A percentile compares a stretch with the other conserved stretches of the same genome.
These are phyloP conservation scores for Telmatochromis sp. DNA, from an alignment of 2,113 vertebrate species.

Conservation along the genomic window DNA sequence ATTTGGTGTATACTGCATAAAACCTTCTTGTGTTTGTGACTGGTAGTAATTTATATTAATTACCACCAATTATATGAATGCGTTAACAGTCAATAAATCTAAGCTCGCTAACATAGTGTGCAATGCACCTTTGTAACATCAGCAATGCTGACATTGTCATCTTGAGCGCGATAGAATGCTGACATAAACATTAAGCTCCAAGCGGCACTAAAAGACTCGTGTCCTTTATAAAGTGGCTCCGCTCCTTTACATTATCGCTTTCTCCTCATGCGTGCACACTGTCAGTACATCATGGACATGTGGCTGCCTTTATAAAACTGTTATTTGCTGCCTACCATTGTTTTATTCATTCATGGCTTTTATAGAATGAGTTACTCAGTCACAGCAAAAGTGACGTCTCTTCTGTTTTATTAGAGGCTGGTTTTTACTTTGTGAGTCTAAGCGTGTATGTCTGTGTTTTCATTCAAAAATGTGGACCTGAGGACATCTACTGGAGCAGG, in stretches of 20 bases:
- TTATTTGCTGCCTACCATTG: neutral
- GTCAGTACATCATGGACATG: neutral
- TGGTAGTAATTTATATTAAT: neutral
- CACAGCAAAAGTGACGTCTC: neutral
- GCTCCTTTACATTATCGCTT: neutral
- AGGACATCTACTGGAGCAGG: neutral
- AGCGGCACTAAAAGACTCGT: neutral
- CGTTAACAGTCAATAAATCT: neutral
- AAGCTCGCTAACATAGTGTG: neutral
- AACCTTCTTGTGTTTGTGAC: neutral
- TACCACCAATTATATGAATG: neutral
- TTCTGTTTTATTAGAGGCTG: neutral
- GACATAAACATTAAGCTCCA: neutral
- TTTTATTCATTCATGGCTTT: neutral
- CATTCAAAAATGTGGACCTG: neutral
- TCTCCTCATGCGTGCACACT: neutral
- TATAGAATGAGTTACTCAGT: neutral
- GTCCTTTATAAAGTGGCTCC: neutral
- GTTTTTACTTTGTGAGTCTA: neutral
- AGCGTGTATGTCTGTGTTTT: neutral
- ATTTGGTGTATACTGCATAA: neutral
- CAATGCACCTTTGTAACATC: neutral
- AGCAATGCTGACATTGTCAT: neutral
- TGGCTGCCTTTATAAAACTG: neutral
- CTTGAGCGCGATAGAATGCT: neutral